These are phyloP conservation scores for Gallinago paraguaiae DNA, from an alignment of 2,113 vertebrate genomes.

Conservation along the genomic window DNA sequence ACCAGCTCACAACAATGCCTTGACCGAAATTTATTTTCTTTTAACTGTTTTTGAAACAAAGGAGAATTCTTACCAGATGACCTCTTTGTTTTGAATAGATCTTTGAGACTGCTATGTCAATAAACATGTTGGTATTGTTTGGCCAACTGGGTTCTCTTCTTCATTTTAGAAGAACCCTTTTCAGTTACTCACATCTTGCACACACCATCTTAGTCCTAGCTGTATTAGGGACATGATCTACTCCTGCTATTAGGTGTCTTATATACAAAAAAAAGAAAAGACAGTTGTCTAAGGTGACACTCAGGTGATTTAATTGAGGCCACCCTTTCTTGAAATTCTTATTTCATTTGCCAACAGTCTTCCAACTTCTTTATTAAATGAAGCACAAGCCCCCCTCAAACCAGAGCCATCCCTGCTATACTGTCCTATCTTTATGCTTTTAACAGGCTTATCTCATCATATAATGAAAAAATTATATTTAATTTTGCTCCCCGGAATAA, in stretches of 20 bases:
- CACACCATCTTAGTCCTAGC: neutral
- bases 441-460: neutral
- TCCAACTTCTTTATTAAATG: neutral
- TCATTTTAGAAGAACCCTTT: neutral
- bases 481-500: neutral
- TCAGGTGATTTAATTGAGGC: neutral
- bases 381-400: neutral
- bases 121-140: neutral
- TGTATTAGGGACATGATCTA: neutral
- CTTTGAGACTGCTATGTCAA: neutral
- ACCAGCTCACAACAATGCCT: neutral
- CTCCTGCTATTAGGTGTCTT: neutral
- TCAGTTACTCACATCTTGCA: neutral
- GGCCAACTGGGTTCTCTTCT: neutral
- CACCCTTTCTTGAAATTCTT: neutral
- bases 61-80: neutral
- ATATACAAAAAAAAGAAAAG: neutral
- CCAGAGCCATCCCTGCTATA: neutral
- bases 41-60: neutral
- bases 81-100: neutral
- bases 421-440: neutral
- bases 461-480: neutral
- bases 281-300: neutral
- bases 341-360: neutral
- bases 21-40: neutral